These are phyloP conservation scores for Agrilus planipennis DNA, from an alignment of 1,140 invertebrate species.

Conservation along the genomic window DNA sequence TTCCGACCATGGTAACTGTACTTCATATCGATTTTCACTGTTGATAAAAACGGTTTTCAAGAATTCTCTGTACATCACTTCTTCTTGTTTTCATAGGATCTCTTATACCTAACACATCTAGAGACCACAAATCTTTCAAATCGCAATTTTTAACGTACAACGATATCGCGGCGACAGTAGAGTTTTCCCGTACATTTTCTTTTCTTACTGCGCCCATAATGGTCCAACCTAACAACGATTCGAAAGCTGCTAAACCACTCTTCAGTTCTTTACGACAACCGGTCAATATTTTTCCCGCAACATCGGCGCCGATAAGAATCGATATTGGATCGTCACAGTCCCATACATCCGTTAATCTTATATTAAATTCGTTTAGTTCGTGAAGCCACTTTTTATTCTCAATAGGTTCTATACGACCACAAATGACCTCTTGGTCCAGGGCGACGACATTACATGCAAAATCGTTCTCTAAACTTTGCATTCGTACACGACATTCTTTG, in stretches of 20 bases:
- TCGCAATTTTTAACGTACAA: slow-evolving; percentile 8
- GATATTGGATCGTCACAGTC: slow-evolving; percentile 12
- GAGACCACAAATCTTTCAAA: slow-evolving; percentile 28
- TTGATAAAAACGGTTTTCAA: slow-evolving; percentile 17
- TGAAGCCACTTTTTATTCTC: slow-evolving; percentile 4
- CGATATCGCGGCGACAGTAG: background rate
- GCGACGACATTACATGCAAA: slow-evolving; percentile 9
- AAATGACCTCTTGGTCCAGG: slow-evolving; percentile 8
- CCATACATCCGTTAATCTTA: slow-evolving; percentile 4
- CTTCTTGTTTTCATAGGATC: slow-evolving; percentile 25
- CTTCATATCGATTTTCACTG: slow-evolving; percentile 22
- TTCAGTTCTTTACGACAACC: slow-evolving; percentile 8
- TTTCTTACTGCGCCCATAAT: slow-evolving; percentile 18
- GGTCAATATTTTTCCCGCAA: slow-evolving; percentile 25
- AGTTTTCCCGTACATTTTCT: background rate
- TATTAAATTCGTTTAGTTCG: slow-evolving; percentile 3
- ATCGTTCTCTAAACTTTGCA: slow-evolving; percentile 2
- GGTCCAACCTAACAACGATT: slow-evolving; percentile 26
- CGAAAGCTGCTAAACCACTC: slow-evolving; percentile 17
- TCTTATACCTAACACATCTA: slow-evolving; percentile 31
- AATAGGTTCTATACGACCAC: slow-evolving; percentile 3
- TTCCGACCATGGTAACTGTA: slow-evolving; percentile 25
- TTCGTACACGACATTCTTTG: slow-evolving; percentile 6
- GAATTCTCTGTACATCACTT: slow-evolving; percentile 20
- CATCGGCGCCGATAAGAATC: slow-evolving; percentile 24